A percentile compares a stretch with the other conserved stretches of the same genome.
Evolutionary conservation across 2,113 vertebrate species (phyloP).

Genomic region (Ophiodon elongatus): DNA sequence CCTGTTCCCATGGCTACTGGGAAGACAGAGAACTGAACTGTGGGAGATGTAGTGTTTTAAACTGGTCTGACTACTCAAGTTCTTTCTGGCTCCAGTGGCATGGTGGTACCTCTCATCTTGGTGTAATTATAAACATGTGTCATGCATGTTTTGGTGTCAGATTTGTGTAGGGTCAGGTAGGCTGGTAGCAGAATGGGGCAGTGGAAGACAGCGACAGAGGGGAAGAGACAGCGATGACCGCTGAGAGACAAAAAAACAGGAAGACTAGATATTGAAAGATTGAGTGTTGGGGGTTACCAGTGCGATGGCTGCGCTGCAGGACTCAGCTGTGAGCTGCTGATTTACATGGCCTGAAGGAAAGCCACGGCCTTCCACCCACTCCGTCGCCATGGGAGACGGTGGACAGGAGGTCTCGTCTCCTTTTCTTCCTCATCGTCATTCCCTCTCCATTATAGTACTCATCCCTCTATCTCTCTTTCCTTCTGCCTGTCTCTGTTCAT

Average conservation of each 20-base stretch:
- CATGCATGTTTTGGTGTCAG: neutral
- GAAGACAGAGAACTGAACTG: conserved; percentile 38
- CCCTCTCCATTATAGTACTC: conserved; percentile 3
- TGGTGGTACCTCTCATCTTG: neutral
- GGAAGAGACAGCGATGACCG: neutral
- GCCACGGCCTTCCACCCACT: conserved; percentile 69
- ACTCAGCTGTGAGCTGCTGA: conserved; percentile 67
- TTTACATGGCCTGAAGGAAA: conserved; percentile 72
- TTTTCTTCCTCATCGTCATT: conserved; percentile 37
- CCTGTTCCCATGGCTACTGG: conserved; percentile 71
- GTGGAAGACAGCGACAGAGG: neutral
- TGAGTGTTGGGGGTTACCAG: conserved; percentile 28
- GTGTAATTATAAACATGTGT: neutral
- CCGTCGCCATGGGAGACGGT: conserved; percentile 71
- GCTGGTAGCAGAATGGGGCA: too few species aligned
- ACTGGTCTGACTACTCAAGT: neutral
- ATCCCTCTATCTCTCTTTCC: conserved; percentile 17
- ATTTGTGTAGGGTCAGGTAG: neutral
- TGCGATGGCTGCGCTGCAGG: conserved; percentile 24
- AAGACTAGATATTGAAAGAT: conserved; percentile 20
- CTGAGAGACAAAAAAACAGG: neutral
- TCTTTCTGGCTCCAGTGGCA: neutral
- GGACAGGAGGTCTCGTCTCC: conserved; percentile 60
- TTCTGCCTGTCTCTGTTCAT: neutral
- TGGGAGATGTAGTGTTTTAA: conserved; percentile 25